Conservation (phyloP, 2,797 vertebrate species). For the Notamacropus eugenii region DNA sequence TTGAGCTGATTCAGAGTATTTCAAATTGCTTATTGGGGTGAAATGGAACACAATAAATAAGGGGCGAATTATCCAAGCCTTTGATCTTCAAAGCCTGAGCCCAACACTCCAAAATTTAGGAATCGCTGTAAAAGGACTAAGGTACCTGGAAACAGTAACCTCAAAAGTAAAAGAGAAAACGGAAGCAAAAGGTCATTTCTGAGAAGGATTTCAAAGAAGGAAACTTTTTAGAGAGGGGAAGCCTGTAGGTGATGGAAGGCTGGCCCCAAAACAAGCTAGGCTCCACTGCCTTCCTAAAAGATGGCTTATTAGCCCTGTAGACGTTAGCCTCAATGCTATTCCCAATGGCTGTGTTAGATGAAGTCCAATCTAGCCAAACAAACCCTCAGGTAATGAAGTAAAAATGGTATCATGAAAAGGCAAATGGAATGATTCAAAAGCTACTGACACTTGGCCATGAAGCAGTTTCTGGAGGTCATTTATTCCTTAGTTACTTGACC, state of each 20-base stretch:
- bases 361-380: not conserved
- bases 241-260: not conserved
- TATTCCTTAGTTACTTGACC: not conserved
- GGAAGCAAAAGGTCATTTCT: not conserved
- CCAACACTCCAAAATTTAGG: not conserved
- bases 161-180: not conserved
- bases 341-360: not conserved
- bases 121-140: slow-evolving; percentile 10
- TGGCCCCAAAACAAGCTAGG: not conserved
- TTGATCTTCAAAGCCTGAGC: slow-evolving; percentile 4
- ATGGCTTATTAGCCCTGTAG: not conserved
- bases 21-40: slow-evolving; percentile 35
- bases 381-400: not conserved
- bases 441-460: not conserved
- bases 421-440: not conserved
- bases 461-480: not conserved
- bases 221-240: not conserved
- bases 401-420: not conserved
- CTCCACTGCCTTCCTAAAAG: not conserved
- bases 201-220: not conserved
- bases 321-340: not conserved
- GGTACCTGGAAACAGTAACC: not conserved
- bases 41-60: slow-evolving; percentile 26
- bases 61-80: slow-evolving; percentile 7
- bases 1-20: slow-evolving; percentile 47